Evolutionary conservation across 2,113 vertebrate genomes (phyloP), one percentile per base, ranked within the genome.

Genomic region (Chionodraco myersi): DNA sequence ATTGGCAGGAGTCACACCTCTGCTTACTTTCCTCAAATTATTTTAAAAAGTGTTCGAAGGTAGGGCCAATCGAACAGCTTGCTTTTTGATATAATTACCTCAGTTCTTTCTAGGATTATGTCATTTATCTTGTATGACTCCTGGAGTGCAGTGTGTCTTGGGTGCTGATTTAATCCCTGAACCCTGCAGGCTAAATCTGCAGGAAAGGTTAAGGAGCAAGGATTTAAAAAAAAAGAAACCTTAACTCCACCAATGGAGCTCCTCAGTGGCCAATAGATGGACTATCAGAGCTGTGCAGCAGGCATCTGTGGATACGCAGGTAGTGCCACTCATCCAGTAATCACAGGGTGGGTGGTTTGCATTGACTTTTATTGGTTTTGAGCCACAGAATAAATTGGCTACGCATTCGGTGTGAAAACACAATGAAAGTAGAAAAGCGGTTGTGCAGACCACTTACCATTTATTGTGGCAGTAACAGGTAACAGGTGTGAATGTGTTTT

Each of bases 141-240:
- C 58, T 23, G 21, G 1, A 15, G 45, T 10, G 7, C 11, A n/a
- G 36, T 8, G 16, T 59, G 12, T n/a, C 14, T 49, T 21, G 51
- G 3, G 11, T 3, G 10, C 10, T 15, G 16, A 23, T 61, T 70
- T 34, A 59, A 63, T 54, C 16, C 62, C 11, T 47, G 11, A 72
- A 66, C 12, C 54, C 54, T 52, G 56, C 41, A 48, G 16, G 10
- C 47, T 69, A 16, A 75, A 86, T 57, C 45, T 26, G 48, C 2
- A 13, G 23, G 11, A 23, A 54, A 54, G 67, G 58, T 76, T 72
- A 64, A 78, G 84, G n/a, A 76, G 44, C 10, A 82, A 41, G 36
- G 36, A 41, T 41, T 41, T 41, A 7, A 47, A 76, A 61, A 68
- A 30, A 30, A 30, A 4, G 0, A 30, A 30, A 30, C 47, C 47